Percentiles rank a stretch among this genome's conserved stretches.
Evolutionary conservation across 2,797 vertebrate species (phyloP).

Genomic region (Sebastes oblongus): DNA sequence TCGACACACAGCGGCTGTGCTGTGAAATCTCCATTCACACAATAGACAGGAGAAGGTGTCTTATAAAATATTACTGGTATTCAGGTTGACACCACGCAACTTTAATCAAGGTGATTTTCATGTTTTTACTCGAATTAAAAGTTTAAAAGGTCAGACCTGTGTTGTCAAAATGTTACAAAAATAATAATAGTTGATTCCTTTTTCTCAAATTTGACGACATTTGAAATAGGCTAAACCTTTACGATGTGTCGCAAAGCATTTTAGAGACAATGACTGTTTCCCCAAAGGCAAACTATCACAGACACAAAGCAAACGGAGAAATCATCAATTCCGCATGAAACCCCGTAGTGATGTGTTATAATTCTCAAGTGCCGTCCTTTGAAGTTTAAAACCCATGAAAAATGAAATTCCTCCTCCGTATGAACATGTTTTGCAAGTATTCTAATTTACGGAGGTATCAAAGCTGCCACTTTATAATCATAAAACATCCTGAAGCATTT

Average conservation of each 20-base stretch:
- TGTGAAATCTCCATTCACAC: background rate
- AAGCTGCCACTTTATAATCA: conserved; percentile 18
- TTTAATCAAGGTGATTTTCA: background rate
- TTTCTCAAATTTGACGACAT: background rate
- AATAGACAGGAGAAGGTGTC: background rate
- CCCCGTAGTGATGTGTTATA: conserved; percentile 36
- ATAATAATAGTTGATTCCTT: background rate
- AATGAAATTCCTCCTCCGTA: conserved; percentile 29
- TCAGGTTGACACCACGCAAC: background rate
- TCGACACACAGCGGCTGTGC: background rate
- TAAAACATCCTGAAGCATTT: conserved; percentile 16
- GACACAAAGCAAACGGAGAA: conserved; percentile 34
- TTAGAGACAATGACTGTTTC: background rate
- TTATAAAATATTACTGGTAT: background rate
- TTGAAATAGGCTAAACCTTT: background rate
- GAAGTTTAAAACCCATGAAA: conserved; percentile 50
- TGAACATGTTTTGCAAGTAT: background rate
- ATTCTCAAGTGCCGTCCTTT: conserved; percentile 40
- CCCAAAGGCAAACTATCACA: background rate
- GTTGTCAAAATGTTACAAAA: background rate
- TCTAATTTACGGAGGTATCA: conserved; percentile 24
- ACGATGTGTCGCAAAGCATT: background rate
- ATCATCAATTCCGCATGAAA: conserved; percentile 40
- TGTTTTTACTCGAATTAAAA: background rate
- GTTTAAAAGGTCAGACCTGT: background rate